Evolutionary conservation across 1,140 invertebrate species (phyloP), one percentile per base, ranked within the genome.

Genomic region (Papilio polytes): DNA sequence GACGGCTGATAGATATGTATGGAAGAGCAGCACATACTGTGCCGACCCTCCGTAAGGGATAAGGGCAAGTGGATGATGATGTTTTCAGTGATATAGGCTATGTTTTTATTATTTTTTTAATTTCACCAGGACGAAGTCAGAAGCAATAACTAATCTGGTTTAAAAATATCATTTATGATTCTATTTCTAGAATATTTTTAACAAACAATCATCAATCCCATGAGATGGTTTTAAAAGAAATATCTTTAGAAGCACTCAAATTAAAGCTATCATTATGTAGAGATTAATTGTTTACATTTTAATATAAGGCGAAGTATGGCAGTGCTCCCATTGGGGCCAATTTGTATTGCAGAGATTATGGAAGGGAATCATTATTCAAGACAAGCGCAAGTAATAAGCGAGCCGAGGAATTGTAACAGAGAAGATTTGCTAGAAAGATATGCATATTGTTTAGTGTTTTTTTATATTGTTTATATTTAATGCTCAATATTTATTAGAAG

Each of bases 311-410:
- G 36, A 78, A 78, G 56, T 78, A 78, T 53, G 20, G 59, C 77
- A 44, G 56, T 76, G 66, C 77, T 82, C 84, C 81, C 88, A 41
- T n/a, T 13, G 88, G 83, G 88, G 82, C 85, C 88, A 87, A 89
- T 86, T 89, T 87, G 85, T 86, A 56, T 80, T 63, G 59, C 41
- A 56, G 77, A 76, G 77, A 81, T 83, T 81, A 72, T 63, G 6
- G 20, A 63, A 70, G 80, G 76, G 76, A 66, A 66, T 31, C 59
- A 41, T 41, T 78, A 12, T 9, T 20, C 13, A 36, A 36, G 44
- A 74, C 73, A 22, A 78, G 77, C 10, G 44, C 73, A 46, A 78
- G 77, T 20, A 78, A 78, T 78, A 78, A 63, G 77, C 22, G 41
- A 46, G 44, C n/a, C 18, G 77, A 41, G 36, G 74, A 59, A 78